A percentile compares a stretch with the other conserved stretches of the same genome.
phyloP scores from a whole-genome alignment of 2,113 vertebrate species.

The Pholis gunnellus region DNA sequence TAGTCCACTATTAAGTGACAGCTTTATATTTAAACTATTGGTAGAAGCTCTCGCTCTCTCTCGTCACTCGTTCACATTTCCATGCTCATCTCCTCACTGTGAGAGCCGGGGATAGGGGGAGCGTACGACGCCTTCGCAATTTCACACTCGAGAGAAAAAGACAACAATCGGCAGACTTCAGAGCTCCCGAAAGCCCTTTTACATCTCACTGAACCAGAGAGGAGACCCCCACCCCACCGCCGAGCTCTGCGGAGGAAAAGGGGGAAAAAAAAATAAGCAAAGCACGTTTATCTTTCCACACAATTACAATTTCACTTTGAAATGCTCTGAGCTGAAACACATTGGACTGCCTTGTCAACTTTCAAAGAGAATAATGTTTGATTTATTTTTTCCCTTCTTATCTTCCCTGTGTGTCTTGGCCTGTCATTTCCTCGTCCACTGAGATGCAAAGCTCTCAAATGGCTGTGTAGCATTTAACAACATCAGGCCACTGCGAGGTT shows the following conservation, averaged over 20 bases:
- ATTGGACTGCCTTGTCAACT: slow-evolving; percentile 47
- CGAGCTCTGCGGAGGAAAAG: slow-evolving; percentile 18
- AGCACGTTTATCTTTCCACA: slow-evolving; percentile 74
- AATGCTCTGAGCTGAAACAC: slow-evolving; percentile 56
- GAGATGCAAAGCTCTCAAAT: slow-evolving; percentile 51
- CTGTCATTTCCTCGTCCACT: slow-evolving; percentile 50
- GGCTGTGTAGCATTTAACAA: slow-evolving; percentile 19
- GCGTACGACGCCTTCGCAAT: slow-evolving; percentile 42
- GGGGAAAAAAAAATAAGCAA: slow-evolving; percentile 2
- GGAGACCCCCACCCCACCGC: slow-evolving; percentile 32
- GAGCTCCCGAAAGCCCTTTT: slow-evolving; percentile 35
- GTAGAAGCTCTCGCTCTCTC: neutral
- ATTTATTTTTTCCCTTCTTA: slow-evolving; percentile 58
- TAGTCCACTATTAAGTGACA: neutral
- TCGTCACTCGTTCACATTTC: slow-evolving; percentile 17
- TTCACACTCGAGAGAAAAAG: slow-evolving; percentile 63
- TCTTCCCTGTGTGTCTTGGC: slow-evolving; percentile 51
- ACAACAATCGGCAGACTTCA: slow-evolving; percentile 51
- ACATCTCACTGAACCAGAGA: slow-evolving; percentile 46
- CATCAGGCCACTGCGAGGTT: slow-evolving; percentile 2
- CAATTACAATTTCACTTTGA: slow-evolving; percentile 76
- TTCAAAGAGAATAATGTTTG: slow-evolving; percentile 72
- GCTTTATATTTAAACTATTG: neutral
- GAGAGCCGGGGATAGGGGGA: slow-evolving; percentile 15
- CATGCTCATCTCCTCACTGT: slow-evolving; percentile 24